Conservation (phyloP, 2,113 vertebrate genomes). For the Hippolais icterina region DNA sequence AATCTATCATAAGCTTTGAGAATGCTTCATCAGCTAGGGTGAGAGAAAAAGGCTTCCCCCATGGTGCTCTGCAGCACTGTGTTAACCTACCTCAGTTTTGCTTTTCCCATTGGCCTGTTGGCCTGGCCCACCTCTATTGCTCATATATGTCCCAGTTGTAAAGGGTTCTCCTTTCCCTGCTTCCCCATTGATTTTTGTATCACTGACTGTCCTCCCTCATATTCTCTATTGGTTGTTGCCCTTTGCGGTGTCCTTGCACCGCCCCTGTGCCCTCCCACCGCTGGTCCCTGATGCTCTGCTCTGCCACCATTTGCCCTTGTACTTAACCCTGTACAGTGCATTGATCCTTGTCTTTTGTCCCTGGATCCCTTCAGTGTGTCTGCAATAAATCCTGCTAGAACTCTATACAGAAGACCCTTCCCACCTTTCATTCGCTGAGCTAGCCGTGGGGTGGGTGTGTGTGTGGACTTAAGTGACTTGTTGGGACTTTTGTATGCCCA, state of each 20-base stretch:
- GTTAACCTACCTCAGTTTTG: neutral
- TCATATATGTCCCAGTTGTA: neutral
- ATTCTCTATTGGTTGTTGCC: neutral
- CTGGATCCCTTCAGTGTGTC: neutral
- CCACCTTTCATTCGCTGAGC: neutral
- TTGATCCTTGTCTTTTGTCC: neutral
- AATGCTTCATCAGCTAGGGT: neutral
- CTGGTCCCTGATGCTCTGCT: no score
- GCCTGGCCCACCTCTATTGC: neutral
- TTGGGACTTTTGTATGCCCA: neutral
- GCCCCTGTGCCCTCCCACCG: neutral
- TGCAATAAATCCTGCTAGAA: neutral
- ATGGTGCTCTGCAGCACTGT: neutral
- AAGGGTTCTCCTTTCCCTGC: neutral
- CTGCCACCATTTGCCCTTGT: no score
- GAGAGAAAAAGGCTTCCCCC: neutral
- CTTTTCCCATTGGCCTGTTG: neutral
- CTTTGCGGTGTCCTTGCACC: neutral
- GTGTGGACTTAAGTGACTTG: neutral
- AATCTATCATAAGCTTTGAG: neutral
- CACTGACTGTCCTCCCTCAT: neutral
- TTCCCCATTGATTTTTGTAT: neutral
- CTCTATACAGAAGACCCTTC: neutral
- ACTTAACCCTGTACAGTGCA: neutral
- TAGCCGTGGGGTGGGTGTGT: neutral